Base-by-base conservation (phyloP, 2,888 invertebrate species). In the Drosophila recens region DNA sequence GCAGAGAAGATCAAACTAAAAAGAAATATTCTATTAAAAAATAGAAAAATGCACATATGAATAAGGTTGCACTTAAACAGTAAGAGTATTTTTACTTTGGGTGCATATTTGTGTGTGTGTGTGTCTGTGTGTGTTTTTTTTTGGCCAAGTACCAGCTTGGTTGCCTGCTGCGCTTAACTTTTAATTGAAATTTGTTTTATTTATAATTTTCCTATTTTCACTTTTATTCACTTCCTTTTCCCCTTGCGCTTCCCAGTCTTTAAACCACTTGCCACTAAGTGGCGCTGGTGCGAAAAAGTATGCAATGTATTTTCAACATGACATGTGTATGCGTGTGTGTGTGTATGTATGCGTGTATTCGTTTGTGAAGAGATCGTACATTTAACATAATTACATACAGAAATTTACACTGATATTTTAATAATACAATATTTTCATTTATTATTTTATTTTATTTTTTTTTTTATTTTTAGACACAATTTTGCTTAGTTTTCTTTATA, bases 301-400 rank as follows among this genome's bases (percentile, higher is more conserved):
- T 59, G 72, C 75, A 64, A 65, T 34, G 17, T 45, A 10, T 68
- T 67, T 59, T 64, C 4, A 42, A 65, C 27, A 58, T 68, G 36
- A 48, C 63, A 59, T 40, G 42, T 51, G 42, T 27, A 27, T 70
- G 40, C 27, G 27, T 27, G 20, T 17, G 36, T 30, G 13, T 49
- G 3, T 20, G 11, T 13, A 30, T 27, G 46, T 52, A 45, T 38
- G 23, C 36, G 10, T 42, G n/a, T 48, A 8, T 48, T 15, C 42
- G 43, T 54, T 27, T 58, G 48, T 33, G 27, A 45, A 8, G 42
- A 66, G 58, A 27, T 66, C 45, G 45, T 66, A 74, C 45, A 80
- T 75, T 78, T 65, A 72, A 67, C 51, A 67, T 78, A 77, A 72
- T 72, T 84, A 82, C 82, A 82, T 87, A 84, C 87, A 87, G 72